A percentile compares a stretch with the other conserved stretches of the same genome.
phyloP scores from a whole-genome alignment of 2,113 vertebrate genomes.

The Notechis scutatus region DNA sequence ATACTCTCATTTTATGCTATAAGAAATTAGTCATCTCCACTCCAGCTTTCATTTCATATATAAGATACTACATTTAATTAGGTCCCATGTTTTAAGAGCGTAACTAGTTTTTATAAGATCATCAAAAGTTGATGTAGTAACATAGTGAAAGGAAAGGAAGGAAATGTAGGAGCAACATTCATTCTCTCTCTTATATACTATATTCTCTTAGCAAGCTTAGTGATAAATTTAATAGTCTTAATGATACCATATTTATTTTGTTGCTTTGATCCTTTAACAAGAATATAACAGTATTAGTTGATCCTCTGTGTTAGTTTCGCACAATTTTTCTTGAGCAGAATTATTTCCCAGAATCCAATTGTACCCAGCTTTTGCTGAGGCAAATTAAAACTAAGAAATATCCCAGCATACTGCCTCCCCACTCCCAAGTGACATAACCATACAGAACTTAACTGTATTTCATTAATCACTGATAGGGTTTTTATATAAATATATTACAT shows the following conservation, averaged over 20 bases:
- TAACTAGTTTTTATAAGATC: not conserved
- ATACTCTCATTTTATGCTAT: not conserved
- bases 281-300: not conserved
- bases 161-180: not conserved
- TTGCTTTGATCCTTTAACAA: not conserved
- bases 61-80: not conserved
- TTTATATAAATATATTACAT: not conserved
- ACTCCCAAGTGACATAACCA: not conserved
- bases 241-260: not conserved
- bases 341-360: not conserved
- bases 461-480: not conserved
- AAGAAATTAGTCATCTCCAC: not conserved
- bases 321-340: conserved; percentile 12
- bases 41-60: not conserved
- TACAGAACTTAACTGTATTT: not conserved
- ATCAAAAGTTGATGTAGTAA: not conserved
- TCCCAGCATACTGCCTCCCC: not conserved
- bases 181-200: not conserved
- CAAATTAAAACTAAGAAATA: not conserved
- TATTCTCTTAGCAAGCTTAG: not conserved
- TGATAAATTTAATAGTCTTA: not conserved
- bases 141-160: not conserved
- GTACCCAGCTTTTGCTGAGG: not conserved
- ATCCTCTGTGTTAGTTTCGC: conserved; percentile 2
- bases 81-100: not conserved